phyloP scores from a whole-genome alignment of 2,113 vertebrate genomes.

The Acanthisitta chloris region DNA sequence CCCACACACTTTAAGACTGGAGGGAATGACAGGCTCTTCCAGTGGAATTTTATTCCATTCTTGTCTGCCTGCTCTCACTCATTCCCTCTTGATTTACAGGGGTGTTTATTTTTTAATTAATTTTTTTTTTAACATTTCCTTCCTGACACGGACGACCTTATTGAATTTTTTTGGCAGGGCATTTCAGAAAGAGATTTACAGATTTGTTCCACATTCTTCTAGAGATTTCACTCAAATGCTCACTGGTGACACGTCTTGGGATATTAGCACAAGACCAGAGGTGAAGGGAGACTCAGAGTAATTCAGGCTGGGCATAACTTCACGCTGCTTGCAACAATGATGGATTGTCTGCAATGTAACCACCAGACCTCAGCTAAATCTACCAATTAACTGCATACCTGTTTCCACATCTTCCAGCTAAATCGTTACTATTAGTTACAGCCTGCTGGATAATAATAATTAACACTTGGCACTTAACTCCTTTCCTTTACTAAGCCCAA shows the following conservation, averaged over 20 bases:
- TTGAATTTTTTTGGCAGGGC: not conserved
- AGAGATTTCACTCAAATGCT: constrained; percentile 22
- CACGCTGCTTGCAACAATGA: constrained; percentile 42
- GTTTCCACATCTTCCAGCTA: constrained; percentile 14
- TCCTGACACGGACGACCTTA: not conserved
- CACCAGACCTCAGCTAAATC: constrained; percentile 54
- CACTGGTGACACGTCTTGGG: not conserved
- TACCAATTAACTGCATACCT: constrained; percentile 51
- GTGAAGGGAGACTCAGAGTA: not conserved
- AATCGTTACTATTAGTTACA: constrained; percentile 48
- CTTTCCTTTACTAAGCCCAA: not conserved
- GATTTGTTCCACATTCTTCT: constrained; percentile 45
- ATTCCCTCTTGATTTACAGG: not conserved
- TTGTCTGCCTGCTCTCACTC: not conserved
- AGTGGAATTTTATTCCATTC: not conserved
- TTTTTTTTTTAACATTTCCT: not conserved
- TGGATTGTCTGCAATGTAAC: constrained; percentile 38
- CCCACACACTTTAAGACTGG: not conserved
- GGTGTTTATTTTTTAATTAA: constrained; percentile 30
- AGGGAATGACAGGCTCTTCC: not conserved
- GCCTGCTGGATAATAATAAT: not conserved
- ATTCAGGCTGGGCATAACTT: constrained; percentile 12
- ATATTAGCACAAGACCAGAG: constrained; percentile 15
- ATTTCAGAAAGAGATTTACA: constrained; percentile 22
- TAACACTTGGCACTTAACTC: not conserved